Evolutionary conservation across 2,113 vertebrate species (phyloP), one percentile per base, ranked within the genome.

Genomic region (Phaethornis superciliosus): DNA sequence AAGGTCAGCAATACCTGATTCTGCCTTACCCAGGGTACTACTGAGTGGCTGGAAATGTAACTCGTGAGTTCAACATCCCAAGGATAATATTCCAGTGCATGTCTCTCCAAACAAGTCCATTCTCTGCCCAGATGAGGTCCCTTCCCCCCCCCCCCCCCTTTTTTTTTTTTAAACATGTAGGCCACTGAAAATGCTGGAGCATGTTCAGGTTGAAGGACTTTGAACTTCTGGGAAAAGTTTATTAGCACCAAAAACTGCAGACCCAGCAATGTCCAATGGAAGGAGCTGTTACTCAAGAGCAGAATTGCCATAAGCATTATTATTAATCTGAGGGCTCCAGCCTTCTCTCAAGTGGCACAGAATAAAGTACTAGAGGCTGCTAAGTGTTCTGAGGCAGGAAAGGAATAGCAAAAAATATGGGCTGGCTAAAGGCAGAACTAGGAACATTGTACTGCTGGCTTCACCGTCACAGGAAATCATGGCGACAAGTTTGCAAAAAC

Each of bases 71-170:
- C 59, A 88, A 56, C 3, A 2, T 1, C 9, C 40, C 19, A 13
- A 65, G 22, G 37, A 58, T 55, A 83, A 85, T 54, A 78, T 49
- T 78, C 32, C 32, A 75, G 24, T 47, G 6, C 20, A 37, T 22
- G 4, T 47, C 33, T 91, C 55, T 91, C 82, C 60, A 85, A 77
- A 65, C 20, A 30, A 3, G 9, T 65, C 33, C 12, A 15, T 52
- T n/a, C 35, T 72, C 35, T 74, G 7, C 7, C 54, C 13, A 65
- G 19, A 72, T n/a, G n/a, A n/a, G n/a, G n/a, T n/a, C n/a, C n/a
- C n/a, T n/a, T n/a, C n/a, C n/a, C n/a, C n/a, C 8, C 15, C 64
- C 21, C 7, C 1, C 21, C 7, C 1, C 2, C 1, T 37, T 80
- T 51, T 81, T 74, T 21, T 37, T 80, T 51, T 81, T 74, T 21